Evolutionary conservation across 2,888 invertebrate species (phyloP).

Genomic region (Andrena trimmerana): DNA sequence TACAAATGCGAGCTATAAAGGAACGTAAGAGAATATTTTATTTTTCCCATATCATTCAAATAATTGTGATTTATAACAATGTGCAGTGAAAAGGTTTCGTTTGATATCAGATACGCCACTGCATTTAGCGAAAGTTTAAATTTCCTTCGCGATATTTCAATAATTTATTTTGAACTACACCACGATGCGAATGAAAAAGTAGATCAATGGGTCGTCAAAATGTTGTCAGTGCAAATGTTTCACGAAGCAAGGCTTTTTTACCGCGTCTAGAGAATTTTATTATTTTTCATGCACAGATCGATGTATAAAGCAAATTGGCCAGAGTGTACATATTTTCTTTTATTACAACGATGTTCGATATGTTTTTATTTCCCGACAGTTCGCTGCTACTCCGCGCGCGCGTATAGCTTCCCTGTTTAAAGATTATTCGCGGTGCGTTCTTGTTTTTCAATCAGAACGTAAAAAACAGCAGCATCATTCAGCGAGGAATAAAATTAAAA

Average conservation of each 20-base stretch:
- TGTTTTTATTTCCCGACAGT: constrained; percentile 1
- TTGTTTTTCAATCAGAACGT: not conserved
- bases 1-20: not conserved
- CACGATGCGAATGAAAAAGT: not conserved
- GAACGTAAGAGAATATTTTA: too few relatives aligned
- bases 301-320: constrained; percentile 22
- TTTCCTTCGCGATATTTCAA: not conserved
- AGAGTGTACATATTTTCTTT: constrained; percentile 31
- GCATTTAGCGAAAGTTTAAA: not conserved
- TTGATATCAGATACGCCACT: too few relatives aligned
- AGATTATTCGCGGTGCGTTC: not conserved
- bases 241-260: constrained; percentile 5
- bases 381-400: not conserved
- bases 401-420: not conserved
- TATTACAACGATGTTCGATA: constrained; percentile 1
- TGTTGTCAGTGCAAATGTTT: constrained; percentile 11
- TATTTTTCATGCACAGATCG: constrained; percentile 11
- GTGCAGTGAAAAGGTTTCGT: not conserved
- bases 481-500: not conserved
- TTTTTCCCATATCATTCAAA: not conserved
- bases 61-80: not conserved
- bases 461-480: not conserved
- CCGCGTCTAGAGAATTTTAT: not conserved
- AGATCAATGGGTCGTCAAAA: constrained; percentile 17
- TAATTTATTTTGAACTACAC: not conserved